Base-by-base conservation (phyloP, 2,113 vertebrate species). In the Microcebus griseorufus region DNA sequence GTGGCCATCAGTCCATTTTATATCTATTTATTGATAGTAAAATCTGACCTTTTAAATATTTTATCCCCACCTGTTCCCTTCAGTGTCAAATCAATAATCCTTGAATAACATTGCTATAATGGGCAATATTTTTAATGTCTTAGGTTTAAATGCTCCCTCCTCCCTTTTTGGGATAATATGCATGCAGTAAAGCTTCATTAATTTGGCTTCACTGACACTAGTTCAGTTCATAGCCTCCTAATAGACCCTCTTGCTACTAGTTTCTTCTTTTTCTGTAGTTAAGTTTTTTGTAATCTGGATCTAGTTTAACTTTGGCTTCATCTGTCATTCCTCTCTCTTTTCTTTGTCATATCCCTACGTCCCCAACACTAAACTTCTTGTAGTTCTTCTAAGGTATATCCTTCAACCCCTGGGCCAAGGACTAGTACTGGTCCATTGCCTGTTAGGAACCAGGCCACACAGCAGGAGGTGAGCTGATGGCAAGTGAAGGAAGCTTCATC, bases 21-120 rank as follows among this genome's bases (percentile, higher is more conserved):
- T 88, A 67, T 82, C 32, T 17, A 32, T 81, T 96, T 81, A 53
- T 45, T 93, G 32, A 96, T 92, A 37, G 18, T 93, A 93, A 81
- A 94, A 39, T 94, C 34, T 64, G 39, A 67, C 34, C 42, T 72
- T 72, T 82, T 89, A 64, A 42, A 37, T 85, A 67, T 79, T 97
- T 87, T 80, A 60, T n/a, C 86, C 37, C 7, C 22, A 42, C 32
- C 27, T 75, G 16, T 64, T 90, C 17, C 82, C 34, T 86, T 86
- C 53, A 87, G 13, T 85, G 37, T 88, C 67, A 96, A 91, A 84
- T 42, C 60, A 64, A 0, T 80, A 32, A 27, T 76, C 34, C 53
- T 85, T 58, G 3, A 88, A 90, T 80, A 93, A 23, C 16, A 70
- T 69, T 85, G 23, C 48, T 90, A 12, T 88, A 51, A 48, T 80